Base-by-base conservation (phyloP, 1,140 invertebrate genomes). In the Augochlora pura region DNA sequence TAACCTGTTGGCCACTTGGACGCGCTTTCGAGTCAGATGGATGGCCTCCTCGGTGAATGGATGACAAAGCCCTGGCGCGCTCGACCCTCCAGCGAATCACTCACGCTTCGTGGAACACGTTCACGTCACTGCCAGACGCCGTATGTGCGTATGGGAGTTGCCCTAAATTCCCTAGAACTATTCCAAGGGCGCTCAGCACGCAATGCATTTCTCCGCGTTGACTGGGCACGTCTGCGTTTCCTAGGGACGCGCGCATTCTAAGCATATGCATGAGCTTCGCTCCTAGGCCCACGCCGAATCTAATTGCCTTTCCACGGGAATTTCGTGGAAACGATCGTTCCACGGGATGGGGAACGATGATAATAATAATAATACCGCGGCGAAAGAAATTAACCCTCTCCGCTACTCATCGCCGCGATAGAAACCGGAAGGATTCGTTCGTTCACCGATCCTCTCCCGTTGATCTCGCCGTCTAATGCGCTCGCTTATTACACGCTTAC, bases 51-150 rank as follows among this genome's bases (percentile, higher is more conserved):
- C 69, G 67, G 79, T 38, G 67, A 49, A 59, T 23, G 12, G 80
- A 64, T 64, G 72, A 66, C 77, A 77, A 69, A 77, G 69, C 68
- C 68, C 46, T 62, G 57, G 69, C 23, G 69, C 23, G 62, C 57
- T 68, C 72, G 59, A 46, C 65, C 65, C 75, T 80, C 66, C 39
- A 23, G 38, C 78, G 59, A 62, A 65, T 85, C 79, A 60, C 59
- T 86, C 71, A 86, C 84, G 73, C 73, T 86, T 77, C 78, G 81
- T 67, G 78, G 39, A 71, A 84, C 82, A 78, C 82, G 84, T 86
- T 86, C 71, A 86, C 59, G 78, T 86, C 85, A 86, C 81, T 84
- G 42, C 69, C 78, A 86, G 76, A 46, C 82, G 62, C 64, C 63
- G 67, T 77, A 63, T 71, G 83, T 75, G 82, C 83, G 80, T 80